phyloP scores from a whole-genome alignment of 2,888 invertebrate species.

The Venusia cambrica region DNA sequence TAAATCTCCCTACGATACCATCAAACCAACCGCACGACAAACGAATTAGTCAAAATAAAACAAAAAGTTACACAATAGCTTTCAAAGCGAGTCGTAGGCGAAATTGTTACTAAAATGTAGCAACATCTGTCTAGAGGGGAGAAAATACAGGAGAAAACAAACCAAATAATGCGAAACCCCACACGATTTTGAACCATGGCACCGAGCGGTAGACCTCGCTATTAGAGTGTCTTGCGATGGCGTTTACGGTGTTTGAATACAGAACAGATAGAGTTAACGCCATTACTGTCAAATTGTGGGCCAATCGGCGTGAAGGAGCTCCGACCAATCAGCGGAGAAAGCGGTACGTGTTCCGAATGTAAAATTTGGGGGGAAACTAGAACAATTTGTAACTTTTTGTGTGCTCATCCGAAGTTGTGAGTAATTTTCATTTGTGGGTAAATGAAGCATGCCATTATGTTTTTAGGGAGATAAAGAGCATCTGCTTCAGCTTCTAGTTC shows the following conservation, averaged over 20 bases:
- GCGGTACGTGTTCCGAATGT: slow-evolving; percentile 67
- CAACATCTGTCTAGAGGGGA: slow-evolving; percentile 78
- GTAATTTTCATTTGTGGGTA: slow-evolving; percentile 46
- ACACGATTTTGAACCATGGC: slow-evolving; percentile 20
- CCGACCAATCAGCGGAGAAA: slow-evolving; percentile 60
- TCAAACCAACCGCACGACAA: slow-evolving; percentile 77
- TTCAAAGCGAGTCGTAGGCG: slow-evolving; percentile 69
- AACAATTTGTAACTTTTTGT: slow-evolving; percentile 69
- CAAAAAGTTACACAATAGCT: slow-evolving; percentile 72
- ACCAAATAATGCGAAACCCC: slow-evolving; percentile 12
- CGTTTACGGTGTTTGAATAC: slow-evolving; percentile 27
- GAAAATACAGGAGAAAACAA: slow-evolving; percentile 20
- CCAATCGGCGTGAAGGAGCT: slow-evolving; percentile 64
- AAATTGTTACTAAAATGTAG: slow-evolving; percentile 79
- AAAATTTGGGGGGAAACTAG: slow-evolving; percentile 70
- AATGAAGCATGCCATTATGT: slow-evolving; percentile 32
- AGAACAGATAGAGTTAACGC: slow-evolving; percentile 61
- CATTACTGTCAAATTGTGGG: slow-evolving; percentile 78
- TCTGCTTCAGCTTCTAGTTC: slow-evolving; percentile 23
- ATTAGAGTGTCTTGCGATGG: slow-evolving; percentile 21
- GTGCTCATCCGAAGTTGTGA: slow-evolving; percentile 40
- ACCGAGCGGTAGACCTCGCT: accelerated
- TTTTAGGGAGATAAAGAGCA: slow-evolving; percentile 25
- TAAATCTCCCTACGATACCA: slow-evolving; percentile 64
- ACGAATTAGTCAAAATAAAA: slow-evolving; percentile 77